Evolutionary conservation across 2,113 vertebrate genomes (phyloP).

Genomic region (Spea bombifrons): DNA sequence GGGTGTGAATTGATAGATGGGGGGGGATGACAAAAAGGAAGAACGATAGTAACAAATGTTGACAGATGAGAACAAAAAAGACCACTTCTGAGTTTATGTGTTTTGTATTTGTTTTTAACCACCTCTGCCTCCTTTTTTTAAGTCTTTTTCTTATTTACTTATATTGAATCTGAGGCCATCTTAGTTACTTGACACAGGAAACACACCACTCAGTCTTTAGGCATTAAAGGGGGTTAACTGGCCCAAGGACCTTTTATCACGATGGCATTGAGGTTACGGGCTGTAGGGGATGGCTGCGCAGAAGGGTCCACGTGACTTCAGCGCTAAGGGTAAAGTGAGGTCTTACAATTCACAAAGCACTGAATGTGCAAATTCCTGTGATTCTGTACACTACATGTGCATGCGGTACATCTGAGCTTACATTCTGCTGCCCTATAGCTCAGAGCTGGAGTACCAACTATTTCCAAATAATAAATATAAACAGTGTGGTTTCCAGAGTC

Average conservation of each 20-base stretch:
- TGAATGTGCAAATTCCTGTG: constrained; percentile 30
- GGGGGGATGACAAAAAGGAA: constrained; percentile 13
- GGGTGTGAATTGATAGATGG: constrained; percentile 26
- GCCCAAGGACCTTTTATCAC: background rate
- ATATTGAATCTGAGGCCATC: too few relatives aligned
- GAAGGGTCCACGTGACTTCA: constrained; percentile 6
- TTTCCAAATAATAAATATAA: constrained; percentile 1
- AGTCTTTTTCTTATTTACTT: too few relatives aligned
- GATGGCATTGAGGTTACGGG: background rate
- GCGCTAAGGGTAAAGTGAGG: constrained; percentile 26
- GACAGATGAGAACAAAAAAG: constrained; percentile 16
- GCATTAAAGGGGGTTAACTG: background rate
- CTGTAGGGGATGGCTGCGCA: background rate
- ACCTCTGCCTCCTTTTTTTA: background rate
- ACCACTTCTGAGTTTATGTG: constrained; percentile 1
- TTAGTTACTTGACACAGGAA: background rate
- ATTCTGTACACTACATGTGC: background rate
- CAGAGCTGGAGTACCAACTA: background rate
- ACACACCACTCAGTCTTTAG: background rate
- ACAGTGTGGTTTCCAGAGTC: background rate
- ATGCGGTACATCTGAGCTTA: background rate
- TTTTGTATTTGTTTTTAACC: background rate
- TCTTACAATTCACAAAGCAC: constrained; percentile 16
- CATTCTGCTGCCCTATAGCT: background rate
- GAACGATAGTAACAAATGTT: constrained; percentile 33